Evolutionary conservation across 2,888 invertebrate genomes (phyloP).

Genomic region (Harpalus rufipes): DNA sequence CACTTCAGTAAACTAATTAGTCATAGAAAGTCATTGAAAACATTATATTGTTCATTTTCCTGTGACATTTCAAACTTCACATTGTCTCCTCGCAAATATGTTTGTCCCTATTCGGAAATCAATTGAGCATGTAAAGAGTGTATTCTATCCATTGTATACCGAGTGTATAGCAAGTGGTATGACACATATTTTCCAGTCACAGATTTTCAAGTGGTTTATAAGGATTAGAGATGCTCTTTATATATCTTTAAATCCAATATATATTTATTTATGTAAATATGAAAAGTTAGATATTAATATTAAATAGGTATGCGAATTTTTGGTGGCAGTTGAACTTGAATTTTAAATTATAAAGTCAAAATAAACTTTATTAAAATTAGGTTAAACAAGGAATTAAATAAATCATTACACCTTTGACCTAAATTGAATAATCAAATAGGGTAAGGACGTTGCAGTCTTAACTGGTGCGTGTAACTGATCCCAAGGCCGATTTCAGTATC

Average conservation of each 20-base stretch:
- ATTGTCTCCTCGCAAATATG: too few relatives aligned
- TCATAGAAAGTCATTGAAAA: too few relatives aligned
- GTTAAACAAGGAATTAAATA: background rate
- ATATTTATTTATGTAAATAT: background rate
- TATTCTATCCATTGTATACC: background rate
- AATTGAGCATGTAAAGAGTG: background rate
- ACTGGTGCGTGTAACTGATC: too few relatives aligned
- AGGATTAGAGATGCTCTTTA: background rate
- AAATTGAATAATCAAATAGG: background rate
- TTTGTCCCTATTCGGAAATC: background rate
- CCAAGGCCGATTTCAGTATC: too few relatives aligned
- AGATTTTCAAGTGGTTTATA: background rate
- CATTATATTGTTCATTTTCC: too few relatives aligned
- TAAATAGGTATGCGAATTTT: background rate
- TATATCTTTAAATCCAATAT: background rate
- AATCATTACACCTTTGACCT: background rate
- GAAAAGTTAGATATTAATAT: slow-evolving; percentile 3
- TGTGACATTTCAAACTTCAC: too few relatives aligned
- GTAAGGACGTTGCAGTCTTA: too few relatives aligned
- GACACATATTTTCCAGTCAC: background rate
- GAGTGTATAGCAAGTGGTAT: background rate
- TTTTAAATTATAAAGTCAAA: background rate
- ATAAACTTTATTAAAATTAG: background rate
- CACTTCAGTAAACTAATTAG: too few relatives aligned
- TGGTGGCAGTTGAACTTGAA: slow-evolving; percentile 5